Percentiles rank a stretch among this genome's conserved stretches.
Conservation (phyloP, 2,888 invertebrate species). For the Rhopalosiphum nymphaeae region DNA sequence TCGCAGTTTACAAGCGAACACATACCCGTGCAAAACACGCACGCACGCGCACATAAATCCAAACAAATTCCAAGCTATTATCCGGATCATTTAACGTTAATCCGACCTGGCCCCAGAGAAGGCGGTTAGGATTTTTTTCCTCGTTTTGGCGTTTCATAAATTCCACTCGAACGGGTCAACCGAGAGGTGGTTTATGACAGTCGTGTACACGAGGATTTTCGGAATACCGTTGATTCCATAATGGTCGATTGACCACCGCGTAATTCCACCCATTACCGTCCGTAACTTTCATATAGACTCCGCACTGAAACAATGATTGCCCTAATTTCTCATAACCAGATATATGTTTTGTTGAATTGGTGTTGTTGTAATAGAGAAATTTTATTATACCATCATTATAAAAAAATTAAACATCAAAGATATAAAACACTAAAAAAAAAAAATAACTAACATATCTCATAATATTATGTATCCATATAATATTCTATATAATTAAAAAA, state of each 20-base stretch:
- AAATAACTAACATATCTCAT: not conserved
- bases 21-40: not conserved
- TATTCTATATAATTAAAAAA: not conserved
- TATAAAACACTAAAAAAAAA: not conserved
- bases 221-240: conserved; percentile 4
- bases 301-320: not conserved
- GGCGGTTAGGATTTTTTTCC: conserved; percentile 31
- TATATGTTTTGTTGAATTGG: not conserved
- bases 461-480: not conserved
- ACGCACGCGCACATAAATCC: conserved; percentile 27
- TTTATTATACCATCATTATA: not conserved
- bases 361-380: not conserved
- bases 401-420: not conserved
- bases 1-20: conserved; percentile 34
- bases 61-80: conserved; percentile 50
- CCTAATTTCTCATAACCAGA: not conserved
- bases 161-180: conserved; percentile 41
- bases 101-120: conserved; percentile 1
- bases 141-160: conserved; percentile 34
- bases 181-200: conserved; percentile 50
- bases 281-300: not conserved
- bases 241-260: conserved; percentile 35
- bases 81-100: conserved; percentile 62
- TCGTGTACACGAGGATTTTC: conserved; percentile 39
- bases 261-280: not conserved